Evolutionary conservation across 2,888 invertebrate species (phyloP).

Genomic region (Sturmia bella): DNA sequence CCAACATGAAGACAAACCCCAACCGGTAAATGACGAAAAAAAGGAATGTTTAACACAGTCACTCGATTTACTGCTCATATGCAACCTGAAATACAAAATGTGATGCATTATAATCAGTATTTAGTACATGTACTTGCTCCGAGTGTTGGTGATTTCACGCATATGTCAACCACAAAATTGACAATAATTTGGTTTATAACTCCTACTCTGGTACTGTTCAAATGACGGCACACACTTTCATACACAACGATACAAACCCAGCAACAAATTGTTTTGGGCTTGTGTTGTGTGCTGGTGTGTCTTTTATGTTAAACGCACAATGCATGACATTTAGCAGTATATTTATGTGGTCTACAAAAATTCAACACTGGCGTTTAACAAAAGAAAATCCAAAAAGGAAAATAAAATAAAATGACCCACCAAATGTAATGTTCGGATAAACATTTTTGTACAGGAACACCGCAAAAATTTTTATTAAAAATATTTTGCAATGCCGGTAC

Average conservation of each 20-base stretch:
- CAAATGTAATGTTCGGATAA: conserved; percentile 30
- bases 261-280: conserved; percentile 28
- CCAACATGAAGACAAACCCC: conserved; percentile 22
- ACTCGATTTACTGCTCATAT: conserved; percentile 6
- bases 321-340: conserved; percentile 64
- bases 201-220: conserved; percentile 34
- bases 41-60: not conserved
- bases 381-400: not conserved
- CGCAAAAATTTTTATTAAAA: conserved; percentile 52
- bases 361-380: not conserved
- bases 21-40: conserved; percentile 27
- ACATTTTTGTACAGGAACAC: not conserved
- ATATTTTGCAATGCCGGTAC: conserved; percentile 28
- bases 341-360: conserved; percentile 60
- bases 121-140: conserved; percentile 62
- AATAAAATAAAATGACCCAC: conserved; percentile 16
- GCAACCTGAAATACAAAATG: conserved; percentile 27
- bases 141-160: conserved; percentile 70
- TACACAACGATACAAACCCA: not conserved
- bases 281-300: conserved; percentile 21
- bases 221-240: not conserved
- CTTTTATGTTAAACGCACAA: conserved; percentile 58
- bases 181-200: conserved; percentile 68
- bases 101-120: conserved; percentile 64
- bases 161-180: conserved; percentile 70